Evolutionary conservation across 2,797 vertebrate genomes (phyloP), one percentile per base, ranked within the genome.

Genomic region (Micropoecilia bifurca): DNA sequence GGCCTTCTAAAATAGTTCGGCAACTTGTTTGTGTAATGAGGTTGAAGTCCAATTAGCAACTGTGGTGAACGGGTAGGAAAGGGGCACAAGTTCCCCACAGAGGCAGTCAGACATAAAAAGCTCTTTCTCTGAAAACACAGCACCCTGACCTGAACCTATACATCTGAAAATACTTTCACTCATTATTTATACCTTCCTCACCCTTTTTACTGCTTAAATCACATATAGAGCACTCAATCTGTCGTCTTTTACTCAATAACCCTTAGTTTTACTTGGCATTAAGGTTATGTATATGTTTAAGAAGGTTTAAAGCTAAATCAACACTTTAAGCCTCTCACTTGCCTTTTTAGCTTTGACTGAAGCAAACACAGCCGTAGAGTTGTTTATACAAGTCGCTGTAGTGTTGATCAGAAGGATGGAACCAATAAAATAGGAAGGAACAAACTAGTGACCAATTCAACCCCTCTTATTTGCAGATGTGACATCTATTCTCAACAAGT

Each of bases 61-160:
- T 71, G 73, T 43, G 63, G 81, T 74, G 79, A 83, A 80, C 20
- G 66, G 83, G 74, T 63, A 74, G 73, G 77, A 87, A 59, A 53
- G 77, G 73, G 72, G 74, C 77, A 81, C 55, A 45, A 59, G 41
- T 81, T 74, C 28, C 36, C 75, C 80, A 79, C 85, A 77, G 75
- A 75, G 85, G 80, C 90, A 91, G 85, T 87, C 89, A 83, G 86
- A 87, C 83, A 82, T 84, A 82, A 88, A 78, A 76, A 78, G 68
- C 74, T 74, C 69, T 85, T 89, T 86, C 53, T 83, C 87, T 86
- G 68, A 77, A 53, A 86, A 83, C 59, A 73, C 63, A 57, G 68
- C 76, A 77, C 72, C 71, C 69, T 3, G 47, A 80, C 75, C 78
- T 82, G 55, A 69, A 47, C 28, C 39, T 76, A 46, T 71, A 80